Conservation (phyloP, 2,113 vertebrate species). For the Thomomys bottae region DNA sequence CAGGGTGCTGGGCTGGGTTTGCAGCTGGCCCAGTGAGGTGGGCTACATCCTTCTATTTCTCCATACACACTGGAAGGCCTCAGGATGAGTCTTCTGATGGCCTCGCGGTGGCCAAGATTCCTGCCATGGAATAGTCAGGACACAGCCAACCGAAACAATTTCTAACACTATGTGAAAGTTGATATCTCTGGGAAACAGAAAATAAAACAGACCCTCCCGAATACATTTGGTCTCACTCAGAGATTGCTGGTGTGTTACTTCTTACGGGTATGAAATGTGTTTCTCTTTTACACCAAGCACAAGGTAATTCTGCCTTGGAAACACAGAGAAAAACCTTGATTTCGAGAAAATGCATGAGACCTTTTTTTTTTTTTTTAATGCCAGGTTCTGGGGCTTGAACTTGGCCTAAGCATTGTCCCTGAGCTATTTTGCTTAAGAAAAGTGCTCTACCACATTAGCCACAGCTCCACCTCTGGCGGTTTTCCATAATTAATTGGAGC, state of each 20-base stretch:
- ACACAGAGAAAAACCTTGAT: neutral
- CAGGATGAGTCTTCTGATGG: neutral
- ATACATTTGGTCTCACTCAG: neutral
- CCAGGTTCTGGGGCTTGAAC: no score
- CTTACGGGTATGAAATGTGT: neutral
- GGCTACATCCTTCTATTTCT: neutral
- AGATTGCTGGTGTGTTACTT: neutral
- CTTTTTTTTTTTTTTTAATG: no score
- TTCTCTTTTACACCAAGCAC: conserved; percentile 1
- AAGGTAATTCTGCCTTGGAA: neutral
- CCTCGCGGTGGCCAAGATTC: neutral
- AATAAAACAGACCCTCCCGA: neutral
- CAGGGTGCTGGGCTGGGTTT: neutral
- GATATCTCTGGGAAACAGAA: neutral
- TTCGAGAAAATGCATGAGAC: no score
- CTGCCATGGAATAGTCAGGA: neutral
- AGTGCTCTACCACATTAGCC: no score
- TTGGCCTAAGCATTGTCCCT: no score
- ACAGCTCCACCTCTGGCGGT: no score
- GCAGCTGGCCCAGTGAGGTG: neutral
- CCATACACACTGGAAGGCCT: neutral
- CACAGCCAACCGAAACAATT: neutral
- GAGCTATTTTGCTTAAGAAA: no score
- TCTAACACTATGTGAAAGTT: conserved; percentile 43
- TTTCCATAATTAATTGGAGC: no score